These are phyloP conservation scores for Stichodactyla helianthus DNA, from an alignment of 64 coral and sea anemone genomes.

Conservation along the genomic window DNA sequence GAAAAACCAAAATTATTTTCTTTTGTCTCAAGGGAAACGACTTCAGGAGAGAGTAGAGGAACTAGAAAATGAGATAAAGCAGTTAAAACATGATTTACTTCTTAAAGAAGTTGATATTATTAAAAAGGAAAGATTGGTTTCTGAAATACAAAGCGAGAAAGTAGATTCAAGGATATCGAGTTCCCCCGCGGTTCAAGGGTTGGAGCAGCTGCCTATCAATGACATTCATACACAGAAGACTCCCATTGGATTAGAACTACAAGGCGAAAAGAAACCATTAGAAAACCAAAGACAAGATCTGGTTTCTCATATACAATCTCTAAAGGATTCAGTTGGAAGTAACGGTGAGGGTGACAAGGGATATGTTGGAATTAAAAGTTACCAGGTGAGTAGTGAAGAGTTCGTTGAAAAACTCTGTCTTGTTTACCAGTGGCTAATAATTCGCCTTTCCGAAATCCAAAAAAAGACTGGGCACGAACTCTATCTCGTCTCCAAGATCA, in stretches of 20 bases:
- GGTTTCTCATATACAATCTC: constrained; percentile 26
- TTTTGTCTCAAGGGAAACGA: constrained; percentile 53
- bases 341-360: constrained; percentile 11
- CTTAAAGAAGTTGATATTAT: not conserved
- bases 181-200: not conserved
- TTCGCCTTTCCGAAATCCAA: too few relatives aligned
- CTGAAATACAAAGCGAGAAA: not conserved
- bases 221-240: not conserved
- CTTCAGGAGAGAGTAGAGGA: constrained; percentile 67
- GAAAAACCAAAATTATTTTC: constrained; percentile 43
- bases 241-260: not conserved
- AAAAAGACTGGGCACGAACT: too few relatives aligned
- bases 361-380: constrained; percentile 38
- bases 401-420: too few relatives aligned
- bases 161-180: not conserved
- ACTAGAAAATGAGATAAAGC: constrained; percentile 52
- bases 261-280: constrained; percentile 25
- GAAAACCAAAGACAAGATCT: constrained; percentile 21
- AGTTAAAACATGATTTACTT: constrained; percentile 13
- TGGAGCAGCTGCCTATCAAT: not conserved
- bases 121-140: not conserved
- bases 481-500: too few relatives aligned
- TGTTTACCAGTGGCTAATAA: too few relatives aligned
- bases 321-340: constrained; percentile 12
- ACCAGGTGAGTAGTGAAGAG: constrained; percentile 26